Conservation (phyloP, 1,140 invertebrate species). For the Hermetia illucens region DNA sequence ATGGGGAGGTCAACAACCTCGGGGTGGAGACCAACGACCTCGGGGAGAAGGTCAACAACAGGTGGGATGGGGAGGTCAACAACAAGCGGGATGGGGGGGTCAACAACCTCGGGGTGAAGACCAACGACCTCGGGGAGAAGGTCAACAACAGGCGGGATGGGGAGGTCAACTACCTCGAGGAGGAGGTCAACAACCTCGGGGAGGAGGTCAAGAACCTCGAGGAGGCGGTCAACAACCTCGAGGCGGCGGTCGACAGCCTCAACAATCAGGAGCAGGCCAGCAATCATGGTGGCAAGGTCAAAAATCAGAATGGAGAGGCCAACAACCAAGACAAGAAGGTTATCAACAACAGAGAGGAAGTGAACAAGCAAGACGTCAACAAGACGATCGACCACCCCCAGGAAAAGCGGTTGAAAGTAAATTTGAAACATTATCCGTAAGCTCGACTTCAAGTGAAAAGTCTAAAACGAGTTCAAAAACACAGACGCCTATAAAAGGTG, state of each 20-base stretch:
- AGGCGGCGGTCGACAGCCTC: conserved; percentile 2
- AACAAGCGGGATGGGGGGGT: background rate
- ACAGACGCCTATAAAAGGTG: too few relatives aligned
- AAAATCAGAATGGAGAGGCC: background rate
- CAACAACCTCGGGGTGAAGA: conserved; percentile 1
- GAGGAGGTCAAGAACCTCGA: background rate
- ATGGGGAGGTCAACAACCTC: background rate
- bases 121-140: conserved; percentile 4
- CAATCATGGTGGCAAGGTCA: background rate
- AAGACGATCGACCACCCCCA: background rate
- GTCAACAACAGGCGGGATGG: background rate
- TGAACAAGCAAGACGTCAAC: background rate
- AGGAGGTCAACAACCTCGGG: conserved; percentile 3
- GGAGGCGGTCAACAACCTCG: conserved; percentile 5
- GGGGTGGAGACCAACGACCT: too few relatives aligned
- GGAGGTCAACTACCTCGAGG: conserved; percentile 5
- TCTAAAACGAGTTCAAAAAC: too few relatives aligned
- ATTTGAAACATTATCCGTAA: background rate
- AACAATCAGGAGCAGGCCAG: conserved; percentile 3
- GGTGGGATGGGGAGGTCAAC: background rate
- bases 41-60: background rate
- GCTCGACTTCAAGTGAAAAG: conserved; percentile 3
- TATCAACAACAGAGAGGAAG: conserved; percentile 2
- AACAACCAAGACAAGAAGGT: too few relatives aligned
- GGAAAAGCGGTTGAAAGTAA: background rate